Base-by-base conservation (phyloP, 2,888 invertebrate genomes). In the Holacanthella duospinosa region DNA sequence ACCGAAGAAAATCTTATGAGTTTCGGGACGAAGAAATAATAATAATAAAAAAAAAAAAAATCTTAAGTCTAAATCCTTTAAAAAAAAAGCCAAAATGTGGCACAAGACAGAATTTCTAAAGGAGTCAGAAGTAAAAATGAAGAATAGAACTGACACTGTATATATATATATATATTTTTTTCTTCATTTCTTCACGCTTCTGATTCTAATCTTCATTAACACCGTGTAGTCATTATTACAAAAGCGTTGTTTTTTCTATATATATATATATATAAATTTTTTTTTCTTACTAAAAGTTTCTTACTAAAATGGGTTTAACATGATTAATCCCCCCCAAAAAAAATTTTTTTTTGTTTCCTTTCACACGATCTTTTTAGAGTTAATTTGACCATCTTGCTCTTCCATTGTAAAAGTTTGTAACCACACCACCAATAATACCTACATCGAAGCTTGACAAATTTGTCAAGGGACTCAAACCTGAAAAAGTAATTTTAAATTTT, bases 131-230 rank as follows among this genome's bases (percentile, higher is more conserved):
- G n/a, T n/a, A n/a, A n/a, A n/a, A n/a, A n/a, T n/a, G n/a, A n/a
- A n/a, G n/a, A n/a, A n/a, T n/a, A n/a, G n/a, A n/a, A n/a, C n/a
- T n/a, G n/a, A n/a, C n/a, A n/a, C n/a, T n/a, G n/a, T n/a, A n/a
- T n/a, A n/a, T n/a, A n/a, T n/a, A n/a, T n/a, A n/a, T n/a, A n/a
- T n/a, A n/a, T n/a, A n/a, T n/a, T n/a, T n/a, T n/a, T n/a, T n/a
- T n/a, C 21, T 21, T 48, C 48, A 21, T 4, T 48, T 21, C 21
- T 48, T 48, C 48, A 48, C 48, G 48, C 48, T 48, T 48, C 48
- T 16, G 36, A 36, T 12, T 36, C 48, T 48, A 48, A 48, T 48
- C 48, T 48, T 48, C 48, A 48, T 48, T 48, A 48, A 48, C 48
- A 48, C 48, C 12, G 9, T 16, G 36, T 36, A 6, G 48, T 48